A percentile compares a stretch with the other conserved stretches of the same genome.
These are phyloP conservation scores for Ophiodon elongatus DNA, from an alignment of 2,113 vertebrate genomes.

Conservation along the genomic window DNA sequence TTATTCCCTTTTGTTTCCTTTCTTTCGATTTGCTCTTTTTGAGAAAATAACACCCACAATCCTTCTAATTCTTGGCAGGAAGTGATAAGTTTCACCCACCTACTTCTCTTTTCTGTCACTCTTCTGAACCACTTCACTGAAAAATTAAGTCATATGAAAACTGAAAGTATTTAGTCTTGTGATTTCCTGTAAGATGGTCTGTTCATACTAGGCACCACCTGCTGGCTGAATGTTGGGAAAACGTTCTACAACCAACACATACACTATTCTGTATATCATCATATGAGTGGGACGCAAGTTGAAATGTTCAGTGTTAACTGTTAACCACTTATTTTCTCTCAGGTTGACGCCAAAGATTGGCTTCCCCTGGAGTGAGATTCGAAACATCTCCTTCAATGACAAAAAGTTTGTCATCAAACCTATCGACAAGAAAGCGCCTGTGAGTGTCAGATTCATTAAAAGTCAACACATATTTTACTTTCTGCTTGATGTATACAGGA, in stretches of 20 bases:
- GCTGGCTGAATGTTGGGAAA: conserved; percentile 29
- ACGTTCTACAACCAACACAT: not conserved
- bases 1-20: not conserved
- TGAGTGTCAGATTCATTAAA: conserved; percentile 76
- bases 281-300: not conserved
- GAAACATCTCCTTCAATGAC: conserved; percentile 99
- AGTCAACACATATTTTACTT: not conserved
- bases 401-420: conserved; percentile 99
- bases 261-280: not conserved
- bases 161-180: not conserved
- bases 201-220: conserved; percentile 24
- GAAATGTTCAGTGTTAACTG: not conserved
- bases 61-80: not conserved
- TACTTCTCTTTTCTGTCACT: conserved; percentile 10
- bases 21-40: not conserved
- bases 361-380: conserved; percentile 98
- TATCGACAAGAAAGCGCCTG: conserved; percentile 99
- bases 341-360: conserved; percentile 98
- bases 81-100: not conserved
- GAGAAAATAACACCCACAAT: not conserved
- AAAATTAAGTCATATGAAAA: not conserved
- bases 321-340: not conserved
- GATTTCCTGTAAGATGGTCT: not conserved
- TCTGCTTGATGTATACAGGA: too few relatives aligned
- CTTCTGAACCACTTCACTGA: not conserved